Evolutionary conservation across 2,797 vertebrate genomes (phyloP), one percentile per base, ranked within the genome.

Genomic region (Coregonus sp.): DNA sequence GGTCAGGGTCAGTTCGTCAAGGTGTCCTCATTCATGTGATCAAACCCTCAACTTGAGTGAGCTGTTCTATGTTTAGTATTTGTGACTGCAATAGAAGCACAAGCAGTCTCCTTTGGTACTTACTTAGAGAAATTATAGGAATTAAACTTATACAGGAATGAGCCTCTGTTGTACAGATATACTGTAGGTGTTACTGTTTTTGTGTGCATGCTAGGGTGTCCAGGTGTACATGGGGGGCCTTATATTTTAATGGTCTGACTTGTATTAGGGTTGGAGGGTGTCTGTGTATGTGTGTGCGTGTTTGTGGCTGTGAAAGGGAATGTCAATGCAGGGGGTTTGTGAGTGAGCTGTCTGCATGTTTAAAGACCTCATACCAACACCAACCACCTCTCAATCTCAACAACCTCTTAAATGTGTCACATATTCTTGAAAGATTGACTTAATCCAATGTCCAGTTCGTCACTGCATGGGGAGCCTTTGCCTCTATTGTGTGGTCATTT

Each of bases 171-270:
- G 82, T 89, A 84, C 81, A 90, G 87, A 85, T 85, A 11, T 87
- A 11, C 40, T 47, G 77, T 76, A 80, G 75, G 80, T 83, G 61
- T 84, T 70, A 82, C 56, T 84, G 85, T 89, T 85, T 85, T 79
- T 87, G 79, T 89, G 75, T 88, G 91, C 91, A 94, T 93, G 90
- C 82, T 67, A 85, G 82, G 80, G 78, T 87, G 84, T 85, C 47
- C 79, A 78, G 80, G 73, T 82, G 83, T 66, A 84, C 20, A 25
- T 37, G 84, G 86, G 70, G 29, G 75, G 79, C 76, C 83, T 63
- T 83, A 73, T 88, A 59, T 20, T 59, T 79, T 77, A 80, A 29
- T 54, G 31, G 5, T 5, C 59, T 47, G 40, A 20, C 35, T 47
- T 9, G 35, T 2, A 70, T 70, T 37, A 31, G 40, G 33, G 37